Base-by-base conservation (phyloP, 2,797 vertebrate genomes). In the Xiphophorus birchmanni region DNA sequence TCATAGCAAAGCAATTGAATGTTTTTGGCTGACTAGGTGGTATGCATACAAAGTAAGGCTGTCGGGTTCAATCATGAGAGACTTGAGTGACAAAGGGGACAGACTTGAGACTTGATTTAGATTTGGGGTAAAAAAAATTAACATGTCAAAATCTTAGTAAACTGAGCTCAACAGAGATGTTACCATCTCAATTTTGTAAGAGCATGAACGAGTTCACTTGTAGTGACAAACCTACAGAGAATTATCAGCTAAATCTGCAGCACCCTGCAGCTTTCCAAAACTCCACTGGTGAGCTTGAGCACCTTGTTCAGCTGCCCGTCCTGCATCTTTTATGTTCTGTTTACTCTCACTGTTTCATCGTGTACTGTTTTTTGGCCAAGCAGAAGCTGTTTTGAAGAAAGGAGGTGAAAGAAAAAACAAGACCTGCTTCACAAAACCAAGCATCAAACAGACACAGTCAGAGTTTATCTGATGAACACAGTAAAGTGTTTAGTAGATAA, bases 181-280 rank as follows among this genome's bases (percentile, higher is more conserved):
- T 9, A 50, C 26, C 10, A 11, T 78, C 21, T 74, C 78, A 73
- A 73, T 54, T 71, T 21, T 40, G 13, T 54, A 48, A 63, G 32
- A 80, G 18, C 47, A 72, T 54, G 69, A 82, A 50, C 73, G 10
- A 35, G 45, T 52, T 81, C 6, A 18, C n/a, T 76, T 7, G 1
- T 35, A 65, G 35, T 52, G 52, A 76, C 71, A 58, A 82, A 80
- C 50, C 63, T 63, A 37, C 32, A 82, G 74, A 65, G 60, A 78
- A 72, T 76, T 75, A 73, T 60, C 75, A 21, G 17, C 45, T 74
- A 72, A 74, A 60, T 73, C 73, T 79, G 77, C 23, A 74, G 73
- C 76, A 81, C 35, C 26, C 32, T 11, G 48, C 1, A 15, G 44
- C 75, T 82, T 74, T n/a, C 23, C 58, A 10, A 47, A 60, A 35